These are phyloP conservation scores for Chionomys nivalis DNA, from an alignment of 2,113 vertebrate species.

Conservation along the genomic window DNA sequence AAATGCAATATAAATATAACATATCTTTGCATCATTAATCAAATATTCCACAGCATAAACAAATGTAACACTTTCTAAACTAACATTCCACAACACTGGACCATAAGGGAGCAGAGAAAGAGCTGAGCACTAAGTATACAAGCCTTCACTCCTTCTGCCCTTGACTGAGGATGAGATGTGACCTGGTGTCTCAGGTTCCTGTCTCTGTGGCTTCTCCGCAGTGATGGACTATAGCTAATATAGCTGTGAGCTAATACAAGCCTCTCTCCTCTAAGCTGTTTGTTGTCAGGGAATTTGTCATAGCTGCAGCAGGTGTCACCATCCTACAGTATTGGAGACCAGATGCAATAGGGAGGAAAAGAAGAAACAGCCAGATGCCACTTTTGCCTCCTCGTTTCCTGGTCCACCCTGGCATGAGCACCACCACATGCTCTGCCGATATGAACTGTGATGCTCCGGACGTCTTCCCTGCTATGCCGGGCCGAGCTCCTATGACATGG, in stretches of 20 bases:
- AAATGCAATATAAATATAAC: neutral
- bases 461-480: too few relatives aligned
- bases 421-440: neutral
- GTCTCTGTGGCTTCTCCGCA: neutral
- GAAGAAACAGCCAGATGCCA: neutral
- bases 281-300: neutral
- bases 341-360: neutral
- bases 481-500: neutral
- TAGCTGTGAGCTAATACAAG: neutral
- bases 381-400: neutral
- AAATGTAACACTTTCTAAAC: neutral
- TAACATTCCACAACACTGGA: neutral
- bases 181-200: neutral
- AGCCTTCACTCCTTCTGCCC: neutral
- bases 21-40: neutral
- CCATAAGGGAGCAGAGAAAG: neutral
- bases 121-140: too few relatives aligned
- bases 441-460: neutral
- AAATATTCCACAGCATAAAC: neutral
- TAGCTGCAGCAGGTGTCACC: neutral
- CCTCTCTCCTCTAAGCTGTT: neutral
- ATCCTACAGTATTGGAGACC: neutral
- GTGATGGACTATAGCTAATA: neutral
- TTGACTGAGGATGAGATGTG: neutral
- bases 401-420: too few relatives aligned